These are phyloP conservation scores for Catagonus wagneri DNA, from an alignment of 2,113 vertebrate species.

Conservation along the genomic window DNA sequence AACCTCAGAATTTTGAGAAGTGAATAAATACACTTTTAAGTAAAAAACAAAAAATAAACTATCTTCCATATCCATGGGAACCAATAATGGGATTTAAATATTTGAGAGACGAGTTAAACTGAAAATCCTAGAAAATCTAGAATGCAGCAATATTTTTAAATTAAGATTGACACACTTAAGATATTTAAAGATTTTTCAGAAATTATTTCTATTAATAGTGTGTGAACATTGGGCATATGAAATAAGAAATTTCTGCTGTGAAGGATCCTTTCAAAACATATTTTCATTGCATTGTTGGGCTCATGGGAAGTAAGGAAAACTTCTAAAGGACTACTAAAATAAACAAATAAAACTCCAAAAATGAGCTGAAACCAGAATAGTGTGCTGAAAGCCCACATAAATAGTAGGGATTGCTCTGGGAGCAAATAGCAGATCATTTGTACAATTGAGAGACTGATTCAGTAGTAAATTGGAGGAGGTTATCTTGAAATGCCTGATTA, in stretches of 20 bases:
- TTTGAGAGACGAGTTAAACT: background rate
- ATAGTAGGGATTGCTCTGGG: background rate
- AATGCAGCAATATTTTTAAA: background rate
- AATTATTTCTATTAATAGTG: slow-evolving; percentile 19
- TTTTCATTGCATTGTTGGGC: background rate
- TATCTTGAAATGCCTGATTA: background rate
- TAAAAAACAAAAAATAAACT: background rate
- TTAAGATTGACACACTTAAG: background rate
- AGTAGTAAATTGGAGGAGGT: background rate
- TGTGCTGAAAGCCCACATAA: background rate
- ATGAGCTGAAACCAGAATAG: slow-evolving; percentile 18
- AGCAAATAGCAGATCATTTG: background rate
- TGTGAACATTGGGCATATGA: background rate
- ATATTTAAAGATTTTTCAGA: background rate
- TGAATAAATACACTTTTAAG: slow-evolving; percentile 35
- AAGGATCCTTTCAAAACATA: background rate
- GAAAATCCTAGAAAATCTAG: slow-evolving; percentile 3
- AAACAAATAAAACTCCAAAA: slow-evolving; percentile 50
- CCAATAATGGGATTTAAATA: background rate
- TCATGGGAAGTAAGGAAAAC: background rate
- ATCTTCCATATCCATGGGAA: background rate
- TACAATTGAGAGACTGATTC: background rate
- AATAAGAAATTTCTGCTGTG: background rate
- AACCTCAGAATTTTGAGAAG: background rate
- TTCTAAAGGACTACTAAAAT: background rate